Evolutionary conservation across 2,888 invertebrate species (phyloP).

Genomic region (Desoria tigrina): DNA sequence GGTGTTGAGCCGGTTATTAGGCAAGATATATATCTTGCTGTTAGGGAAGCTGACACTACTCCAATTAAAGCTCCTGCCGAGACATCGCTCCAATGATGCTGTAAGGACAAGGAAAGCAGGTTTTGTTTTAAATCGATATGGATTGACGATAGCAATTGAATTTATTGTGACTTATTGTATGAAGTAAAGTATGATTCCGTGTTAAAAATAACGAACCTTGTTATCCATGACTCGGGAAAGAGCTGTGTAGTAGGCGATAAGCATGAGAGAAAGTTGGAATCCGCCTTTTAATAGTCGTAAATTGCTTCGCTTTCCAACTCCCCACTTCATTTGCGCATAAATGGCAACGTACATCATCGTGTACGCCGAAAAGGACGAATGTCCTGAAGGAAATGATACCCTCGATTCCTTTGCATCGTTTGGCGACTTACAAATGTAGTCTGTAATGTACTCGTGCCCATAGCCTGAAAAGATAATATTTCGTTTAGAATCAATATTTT

Average conservation of each 20-base stretch:
- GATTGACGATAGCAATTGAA: too few species aligned
- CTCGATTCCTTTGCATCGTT: conserved; percentile 55
- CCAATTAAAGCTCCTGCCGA: conserved; percentile 60
- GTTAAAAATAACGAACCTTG: conserved; percentile 64
- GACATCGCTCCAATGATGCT: conserved; percentile 65
- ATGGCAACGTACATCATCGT: conserved; percentile 53
- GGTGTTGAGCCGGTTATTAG: conserved; percentile 15
- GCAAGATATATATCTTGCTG: conserved; percentile 48
- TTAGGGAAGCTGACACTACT: conserved; percentile 53
- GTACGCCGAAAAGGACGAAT: conserved; percentile 79
- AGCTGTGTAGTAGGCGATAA: conserved; percentile 82
- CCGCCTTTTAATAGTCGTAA: conserved; percentile 79
- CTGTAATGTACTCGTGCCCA: conserved; percentile 53
- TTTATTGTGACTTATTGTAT: too few species aligned
- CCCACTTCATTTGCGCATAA: conserved; percentile 51
- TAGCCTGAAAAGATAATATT: conserved; percentile 31
- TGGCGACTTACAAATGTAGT: conserved; percentile 54
- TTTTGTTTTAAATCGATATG: neutral
- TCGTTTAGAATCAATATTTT: too few species aligned
- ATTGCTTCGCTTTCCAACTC: conserved; percentile 62
- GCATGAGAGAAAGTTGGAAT: conserved; percentile 77
- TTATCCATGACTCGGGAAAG: conserved; percentile 90
- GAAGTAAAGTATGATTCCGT: too few species aligned
- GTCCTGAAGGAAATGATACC: conserved; percentile 88
- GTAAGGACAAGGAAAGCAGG: conserved; percentile 40